A percentile compares a stretch with the other conserved stretches of the same genome.
phyloP scores from a whole-genome alignment of 2,888 invertebrate genomes.

The Pandemis heparana region DNA sequence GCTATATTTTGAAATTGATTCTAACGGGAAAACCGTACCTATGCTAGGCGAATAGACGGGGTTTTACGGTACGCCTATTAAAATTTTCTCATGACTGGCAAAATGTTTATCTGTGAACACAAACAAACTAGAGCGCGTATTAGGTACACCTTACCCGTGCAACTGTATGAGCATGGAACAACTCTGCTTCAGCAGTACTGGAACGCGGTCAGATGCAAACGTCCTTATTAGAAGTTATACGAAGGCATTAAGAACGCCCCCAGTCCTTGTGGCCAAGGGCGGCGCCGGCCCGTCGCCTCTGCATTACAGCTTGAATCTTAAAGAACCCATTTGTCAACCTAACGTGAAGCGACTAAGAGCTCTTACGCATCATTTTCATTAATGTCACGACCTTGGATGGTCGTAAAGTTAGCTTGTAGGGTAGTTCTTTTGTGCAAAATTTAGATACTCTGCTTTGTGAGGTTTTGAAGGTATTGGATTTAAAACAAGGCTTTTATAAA shows the following conservation, averaged over 20 bases:
- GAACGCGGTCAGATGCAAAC: slow-evolving; percentile 20
- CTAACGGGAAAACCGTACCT: too few species aligned
- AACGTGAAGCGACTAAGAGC: slow-evolving; percentile 34
- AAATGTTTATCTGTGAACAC: too few species aligned
- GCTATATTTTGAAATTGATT: too few species aligned
- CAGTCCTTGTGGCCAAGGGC: slow-evolving; percentile 30
- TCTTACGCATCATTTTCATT: slow-evolving; percentile 37
- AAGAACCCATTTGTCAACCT: slow-evolving; percentile 43
- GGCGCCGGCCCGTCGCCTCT: slow-evolving; percentile 35
- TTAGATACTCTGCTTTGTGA: neutral
- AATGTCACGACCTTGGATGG: slow-evolving; percentile 24
- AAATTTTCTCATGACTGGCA: too few species aligned
- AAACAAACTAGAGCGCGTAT: too few species aligned
- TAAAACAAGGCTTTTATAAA: neutral
- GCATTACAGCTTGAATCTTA: slow-evolving; percentile 31
- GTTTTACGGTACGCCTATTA: too few species aligned
- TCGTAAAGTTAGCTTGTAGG: neutral
- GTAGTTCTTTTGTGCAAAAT: neutral
- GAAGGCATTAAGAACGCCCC: slow-evolving; percentile 10
- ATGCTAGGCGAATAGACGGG: too few species aligned
- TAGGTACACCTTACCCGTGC: too few species aligned
- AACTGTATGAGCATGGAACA: too few species aligned
- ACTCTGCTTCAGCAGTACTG: neutral
- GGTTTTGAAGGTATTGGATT: neutral
- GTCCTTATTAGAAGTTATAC: slow-evolving; percentile 13